phyloP scores from a whole-genome alignment of 2,797 vertebrate species.

The Sciaenops ocellatus region DNA sequence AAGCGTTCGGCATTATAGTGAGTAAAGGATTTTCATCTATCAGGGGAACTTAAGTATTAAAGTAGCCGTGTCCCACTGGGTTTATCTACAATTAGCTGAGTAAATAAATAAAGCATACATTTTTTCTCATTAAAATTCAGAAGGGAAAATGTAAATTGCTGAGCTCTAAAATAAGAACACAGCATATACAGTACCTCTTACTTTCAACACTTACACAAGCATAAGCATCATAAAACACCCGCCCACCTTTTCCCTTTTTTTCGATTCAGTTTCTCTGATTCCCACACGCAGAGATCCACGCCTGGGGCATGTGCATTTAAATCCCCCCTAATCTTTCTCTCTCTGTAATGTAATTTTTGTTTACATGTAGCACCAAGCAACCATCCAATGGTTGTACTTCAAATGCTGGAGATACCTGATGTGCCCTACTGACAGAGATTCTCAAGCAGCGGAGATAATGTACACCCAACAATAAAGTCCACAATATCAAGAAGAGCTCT shows the following conservation, averaged over 20 bases:
- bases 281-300: constrained; percentile 60
- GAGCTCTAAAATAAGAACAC: constrained; percentile 26
- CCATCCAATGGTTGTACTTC: constrained; percentile 31
- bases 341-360: constrained; percentile 69
- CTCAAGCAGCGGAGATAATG: constrained; percentile 13
- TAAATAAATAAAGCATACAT: constrained; percentile 39
- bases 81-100: constrained; percentile 26
- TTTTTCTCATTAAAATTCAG: constrained; percentile 43
- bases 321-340: constrained; percentile 69
- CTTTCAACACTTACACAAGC: constrained; percentile 19
- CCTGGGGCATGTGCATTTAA: constrained; percentile 61
- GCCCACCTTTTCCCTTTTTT: neutral
- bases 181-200: constrained; percentile 10
- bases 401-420: constrained; percentile 23
- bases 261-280: constrained; percentile 40
- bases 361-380: constrained; percentile 67
- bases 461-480: neutral
- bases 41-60: neutral
- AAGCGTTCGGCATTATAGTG: constrained; percentile 18
- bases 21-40: constrained; percentile 15
- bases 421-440: constrained; percentile 12
- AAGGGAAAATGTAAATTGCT: constrained; percentile 17
- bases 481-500: neutral
- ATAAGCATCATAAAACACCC: constrained; percentile 26
- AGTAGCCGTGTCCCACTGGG: constrained; percentile 11